A percentile compares a stretch with the other conserved stretches of the same genome.
Conservation (phyloP, 2,888 invertebrate genomes). For the Notodonta dromedarius region DNA sequence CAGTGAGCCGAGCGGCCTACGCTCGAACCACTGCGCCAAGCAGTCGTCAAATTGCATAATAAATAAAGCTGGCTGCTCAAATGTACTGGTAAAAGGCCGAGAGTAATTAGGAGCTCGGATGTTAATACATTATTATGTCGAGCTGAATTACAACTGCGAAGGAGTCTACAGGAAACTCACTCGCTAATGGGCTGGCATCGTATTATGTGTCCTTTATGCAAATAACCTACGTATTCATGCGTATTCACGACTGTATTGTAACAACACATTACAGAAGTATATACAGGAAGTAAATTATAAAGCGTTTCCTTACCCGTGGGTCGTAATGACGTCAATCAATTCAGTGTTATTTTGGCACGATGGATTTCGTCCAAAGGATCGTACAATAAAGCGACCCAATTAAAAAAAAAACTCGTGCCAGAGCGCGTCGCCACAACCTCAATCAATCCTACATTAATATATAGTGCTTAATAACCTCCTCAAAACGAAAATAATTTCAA, state of each 20-base stretch:
- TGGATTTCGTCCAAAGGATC: too few relatives aligned
- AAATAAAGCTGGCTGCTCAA: background rate
- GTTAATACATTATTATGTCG: slow-evolving; percentile 1
- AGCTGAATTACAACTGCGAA: slow-evolving; percentile 2
- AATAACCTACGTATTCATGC: slow-evolving; percentile 1
- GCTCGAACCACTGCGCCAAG: too few relatives aligned
- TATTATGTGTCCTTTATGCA: slow-evolving; percentile 4
- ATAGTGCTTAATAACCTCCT: too few relatives aligned
- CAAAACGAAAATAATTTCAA: background rate
- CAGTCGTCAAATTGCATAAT: too few relatives aligned
- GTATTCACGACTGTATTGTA: background rate
- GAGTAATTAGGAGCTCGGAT: slow-evolving; percentile 1
- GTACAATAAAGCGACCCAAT: too few relatives aligned
- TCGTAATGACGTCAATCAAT: too few relatives aligned
- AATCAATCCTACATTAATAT: too few relatives aligned
- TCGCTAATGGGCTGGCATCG: slow-evolving; percentile 2
- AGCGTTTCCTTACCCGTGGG: background rate
- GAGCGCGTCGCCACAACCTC: too few relatives aligned
- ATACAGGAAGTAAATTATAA: background rate
- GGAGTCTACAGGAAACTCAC: background rate
- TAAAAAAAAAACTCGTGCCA: too few relatives aligned
- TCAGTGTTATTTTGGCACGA: too few relatives aligned
- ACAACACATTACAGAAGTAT: background rate
- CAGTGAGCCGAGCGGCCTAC: too few relatives aligned
- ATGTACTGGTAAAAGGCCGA: background rate